These are phyloP conservation scores for Leuciscus waleckii DNA, from an alignment of 2,797 vertebrate genomes.

Conservation along the genomic window DNA sequence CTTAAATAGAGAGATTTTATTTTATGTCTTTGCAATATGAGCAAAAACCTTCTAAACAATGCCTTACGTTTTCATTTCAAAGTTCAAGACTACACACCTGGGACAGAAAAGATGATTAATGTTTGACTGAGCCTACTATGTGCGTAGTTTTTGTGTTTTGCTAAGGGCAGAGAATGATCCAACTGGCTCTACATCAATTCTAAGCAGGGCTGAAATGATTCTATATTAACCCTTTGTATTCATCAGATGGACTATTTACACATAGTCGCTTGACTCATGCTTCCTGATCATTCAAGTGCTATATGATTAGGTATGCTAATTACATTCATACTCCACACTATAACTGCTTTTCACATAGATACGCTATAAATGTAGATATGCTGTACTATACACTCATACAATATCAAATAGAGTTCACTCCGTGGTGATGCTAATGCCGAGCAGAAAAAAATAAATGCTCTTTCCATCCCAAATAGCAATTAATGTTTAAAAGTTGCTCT, in stretches of 20 bases:
- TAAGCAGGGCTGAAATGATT: not conserved
- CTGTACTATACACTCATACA: not conserved
- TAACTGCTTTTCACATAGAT: not conserved
- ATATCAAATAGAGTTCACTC: not conserved
- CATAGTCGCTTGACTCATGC: not conserved
- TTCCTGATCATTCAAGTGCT: not conserved
- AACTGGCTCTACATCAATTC: not conserved
- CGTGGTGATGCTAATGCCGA: not conserved
- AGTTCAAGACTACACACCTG: constrained; percentile 5
- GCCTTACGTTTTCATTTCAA: not conserved
- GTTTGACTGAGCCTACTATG: not conserved
- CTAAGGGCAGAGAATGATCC: constrained; percentile 1
- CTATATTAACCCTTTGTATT: not conserved
- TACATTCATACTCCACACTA: no score
- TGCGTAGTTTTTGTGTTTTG: constrained; percentile 15
- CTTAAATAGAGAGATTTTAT: not conserved
- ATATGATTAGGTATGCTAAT: not conserved
- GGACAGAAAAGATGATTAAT: constrained; percentile 23
- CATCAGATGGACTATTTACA: not conserved
- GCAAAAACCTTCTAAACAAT: not conserved
- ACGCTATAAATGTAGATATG: not conserved
- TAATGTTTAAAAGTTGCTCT: not conserved
- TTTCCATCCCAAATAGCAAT: not conserved
- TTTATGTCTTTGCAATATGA: no score
- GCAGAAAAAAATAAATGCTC: not conserved